Conservation (phyloP, 2,888 invertebrate species). For the Lingula anatina region DNA sequence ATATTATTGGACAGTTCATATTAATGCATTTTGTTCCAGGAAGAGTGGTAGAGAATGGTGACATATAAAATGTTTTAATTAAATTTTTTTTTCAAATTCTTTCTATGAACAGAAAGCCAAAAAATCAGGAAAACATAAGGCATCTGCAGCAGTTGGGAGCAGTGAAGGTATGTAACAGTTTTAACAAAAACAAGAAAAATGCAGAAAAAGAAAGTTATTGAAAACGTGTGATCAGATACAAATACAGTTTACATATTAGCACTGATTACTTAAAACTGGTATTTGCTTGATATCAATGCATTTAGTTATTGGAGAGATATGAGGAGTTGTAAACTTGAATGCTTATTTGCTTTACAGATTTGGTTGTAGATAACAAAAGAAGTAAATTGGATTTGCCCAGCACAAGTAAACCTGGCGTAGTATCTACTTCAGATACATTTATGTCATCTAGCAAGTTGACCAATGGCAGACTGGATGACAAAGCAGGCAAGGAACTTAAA, state of each 20-base stretch:
- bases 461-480: slow-evolving; percentile 5
- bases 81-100: slow-evolving; percentile 2
- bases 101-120: slow-evolving; percentile 57
- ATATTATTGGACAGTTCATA: no score
- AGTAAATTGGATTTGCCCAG: no score
- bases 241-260: no score
- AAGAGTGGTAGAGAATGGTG: not conserved
- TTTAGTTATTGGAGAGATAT: not conserved
- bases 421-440: not conserved
- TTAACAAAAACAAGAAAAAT: no score
- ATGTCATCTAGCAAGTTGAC: slow-evolving; percentile 14
- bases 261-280: not conserved
- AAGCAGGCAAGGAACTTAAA: no score
- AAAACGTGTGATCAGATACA: no score
- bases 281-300: not conserved
- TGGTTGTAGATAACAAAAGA: no score
- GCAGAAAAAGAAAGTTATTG: no score
- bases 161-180: no score
- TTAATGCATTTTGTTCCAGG: not conserved
- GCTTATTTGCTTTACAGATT: no score
- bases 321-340: no score
- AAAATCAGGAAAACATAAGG: slow-evolving; percentile 58
- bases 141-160: slow-evolving; percentile 23
- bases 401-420: no score
- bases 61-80: not conserved